Evolutionary conservation across 1,140 invertebrate genomes (phyloP).

Genomic region (Calephelis virginiensis): DNA sequence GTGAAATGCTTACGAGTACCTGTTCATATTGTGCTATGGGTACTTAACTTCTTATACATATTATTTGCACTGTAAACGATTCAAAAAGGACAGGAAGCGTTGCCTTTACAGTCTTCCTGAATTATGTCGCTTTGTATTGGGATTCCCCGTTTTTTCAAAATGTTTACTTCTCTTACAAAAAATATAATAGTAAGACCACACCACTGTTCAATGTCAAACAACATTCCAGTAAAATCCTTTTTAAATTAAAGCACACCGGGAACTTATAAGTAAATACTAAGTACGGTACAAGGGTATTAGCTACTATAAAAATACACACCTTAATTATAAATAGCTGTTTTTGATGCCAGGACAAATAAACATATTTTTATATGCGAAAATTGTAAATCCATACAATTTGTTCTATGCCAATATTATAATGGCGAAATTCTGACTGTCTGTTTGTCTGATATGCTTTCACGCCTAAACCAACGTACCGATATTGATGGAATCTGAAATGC

Average conservation of each 20-base stretch:
- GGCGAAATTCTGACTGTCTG: too few species aligned
- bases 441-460: too few species aligned
- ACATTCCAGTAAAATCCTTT: neutral
- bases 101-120: slow-evolving; percentile 13
- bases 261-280: neutral
- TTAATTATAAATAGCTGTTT: too few species aligned
- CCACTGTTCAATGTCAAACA: neutral
- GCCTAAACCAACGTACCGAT: too few species aligned
- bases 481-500: too few species aligned
- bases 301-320: too few species aligned
- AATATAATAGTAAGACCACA: slow-evolving; percentile 37
- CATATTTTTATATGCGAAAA: too few species aligned
- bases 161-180: slow-evolving; percentile 25
- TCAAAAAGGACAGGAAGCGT: slow-evolving; percentile 61
- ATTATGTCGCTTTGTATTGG: neutral
- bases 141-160: slow-evolving; percentile 2
- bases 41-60: slow-evolving; percentile 40
- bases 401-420: too few species aligned
- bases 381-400: too few species aligned
- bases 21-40: slow-evolving; percentile 55
- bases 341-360: too few species aligned
- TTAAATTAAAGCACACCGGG: neutral
- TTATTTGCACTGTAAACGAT: slow-evolving; percentile 44
- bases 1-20: slow-evolving; percentile 53
- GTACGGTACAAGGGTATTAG: too few species aligned